Base-by-base conservation (phyloP, 2,888 invertebrate genomes). In the Mythimna impura region DNA sequence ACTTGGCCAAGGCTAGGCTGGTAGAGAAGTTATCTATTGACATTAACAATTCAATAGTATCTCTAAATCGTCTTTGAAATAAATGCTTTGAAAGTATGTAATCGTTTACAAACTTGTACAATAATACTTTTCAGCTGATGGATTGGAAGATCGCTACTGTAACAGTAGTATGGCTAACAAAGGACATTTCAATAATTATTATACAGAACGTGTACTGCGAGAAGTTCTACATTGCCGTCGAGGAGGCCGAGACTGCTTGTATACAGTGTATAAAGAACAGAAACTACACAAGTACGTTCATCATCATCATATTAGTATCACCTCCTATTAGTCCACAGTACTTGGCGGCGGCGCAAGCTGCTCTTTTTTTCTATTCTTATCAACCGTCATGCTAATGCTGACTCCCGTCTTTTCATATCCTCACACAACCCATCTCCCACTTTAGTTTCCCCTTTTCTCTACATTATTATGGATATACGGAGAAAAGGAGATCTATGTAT, bases 181-280 rank as follows among this genome's bases (percentile, higher is more conserved):
- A 76, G 9, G 52, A 67, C 34, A 52, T 54, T 36, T 6, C 55
- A 7, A 20, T 76, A 10, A 43, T 61, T 10, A 20, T 61, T 0
- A 55, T 40, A 5, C 74, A 55, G 7, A 67, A 58, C 10, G 25
- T 74, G 3, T 67, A 25, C 34, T 54, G 57, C 17, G 76, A 76
- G 36, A 74, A 76, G 30, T 76, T 74, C 47, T 76, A 76, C 54
- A 50, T 67, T 1, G 54, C 54, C 3, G 20, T 76, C 22, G 76
- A 76, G 8, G 54, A 74, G 17, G 74, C 74, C 5, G 76, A 76
- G 52, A 22, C 20, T 1, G 67, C 36, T 54, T 74, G 74, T 55
- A 66, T 74, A 47, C 66, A 55, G 30, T 36, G 4, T 40, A 40
- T 74, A 20, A 74, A 66, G 47, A 66, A 76, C 5, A 47, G 0